These are phyloP conservation scores for Gila orcuttii DNA, from an alignment of 2,113 vertebrate genomes.

Conservation along the genomic window DNA sequence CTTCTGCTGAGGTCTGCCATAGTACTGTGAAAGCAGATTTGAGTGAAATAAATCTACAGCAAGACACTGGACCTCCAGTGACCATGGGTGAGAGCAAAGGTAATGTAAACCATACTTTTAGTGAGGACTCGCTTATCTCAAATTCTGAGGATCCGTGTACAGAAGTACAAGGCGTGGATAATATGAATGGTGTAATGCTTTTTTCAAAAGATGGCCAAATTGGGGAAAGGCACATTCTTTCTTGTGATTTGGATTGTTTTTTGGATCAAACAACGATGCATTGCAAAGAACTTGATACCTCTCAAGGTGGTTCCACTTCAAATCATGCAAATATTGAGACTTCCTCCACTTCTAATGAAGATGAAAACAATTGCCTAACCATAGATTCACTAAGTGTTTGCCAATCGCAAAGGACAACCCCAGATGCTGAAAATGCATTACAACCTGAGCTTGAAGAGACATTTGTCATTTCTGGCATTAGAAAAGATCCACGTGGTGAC, in stretches of 20 bases:
- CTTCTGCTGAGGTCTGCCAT: background rate
- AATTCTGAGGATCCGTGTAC: conserved; percentile 23
- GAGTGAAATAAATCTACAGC: background rate
- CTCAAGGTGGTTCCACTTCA: background rate
- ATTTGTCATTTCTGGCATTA: background rate
- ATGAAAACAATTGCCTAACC: background rate
- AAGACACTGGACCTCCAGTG: background rate
- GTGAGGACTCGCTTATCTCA: background rate
- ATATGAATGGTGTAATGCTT: conserved; percentile 6
- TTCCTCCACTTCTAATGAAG: background rate
- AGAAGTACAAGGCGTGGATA: conserved; percentile 16
- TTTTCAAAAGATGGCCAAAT: conserved; percentile 42
- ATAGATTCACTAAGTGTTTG: background rate
- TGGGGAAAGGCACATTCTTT: background rate
- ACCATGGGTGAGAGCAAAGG: background rate
- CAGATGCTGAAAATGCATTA: conserved; percentile 17
- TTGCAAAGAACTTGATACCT: background rate
- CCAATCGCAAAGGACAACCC: background rate
- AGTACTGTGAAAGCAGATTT: background rate
- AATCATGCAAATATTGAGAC: conserved; percentile 2
- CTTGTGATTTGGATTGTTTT: conserved; percentile 11
- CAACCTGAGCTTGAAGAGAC: conserved; percentile 14
- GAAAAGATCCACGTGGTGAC: background rate
- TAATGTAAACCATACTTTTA: background rate
- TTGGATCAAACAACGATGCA: background rate